Percentiles rank a stretch among this genome's conserved stretches.
These are phyloP conservation scores for Nomada hirtipes DNA, from an alignment of 2,888 invertebrate species.

Conservation along the genomic window DNA sequence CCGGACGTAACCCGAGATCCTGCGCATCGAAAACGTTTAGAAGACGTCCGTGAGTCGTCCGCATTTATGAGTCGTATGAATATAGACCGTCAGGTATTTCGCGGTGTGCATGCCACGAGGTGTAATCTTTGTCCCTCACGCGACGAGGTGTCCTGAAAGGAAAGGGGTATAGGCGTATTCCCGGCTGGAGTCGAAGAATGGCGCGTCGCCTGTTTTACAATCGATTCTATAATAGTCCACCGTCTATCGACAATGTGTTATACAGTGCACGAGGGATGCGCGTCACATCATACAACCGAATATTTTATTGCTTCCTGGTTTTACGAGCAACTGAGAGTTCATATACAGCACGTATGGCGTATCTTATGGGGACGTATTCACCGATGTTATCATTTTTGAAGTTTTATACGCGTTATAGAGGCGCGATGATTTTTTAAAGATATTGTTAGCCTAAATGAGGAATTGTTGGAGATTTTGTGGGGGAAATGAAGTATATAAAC, in stretches of 20 bases:
- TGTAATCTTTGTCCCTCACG: constrained; percentile 70
- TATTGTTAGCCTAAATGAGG: neutral
- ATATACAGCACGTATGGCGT: neutral
- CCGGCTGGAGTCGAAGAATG: constrained; percentile 26
- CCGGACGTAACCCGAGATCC: constrained; percentile 61
- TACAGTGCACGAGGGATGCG: neutral
- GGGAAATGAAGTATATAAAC: no score
- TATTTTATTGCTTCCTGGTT: neutral
- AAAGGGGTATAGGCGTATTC: constrained; percentile 21
- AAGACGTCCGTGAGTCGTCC: constrained; percentile 66
- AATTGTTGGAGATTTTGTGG: no score
- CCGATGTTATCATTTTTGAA: neutral
- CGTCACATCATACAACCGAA: neutral
- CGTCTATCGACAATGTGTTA: constrained; percentile 35
- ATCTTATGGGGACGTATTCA: neutral
- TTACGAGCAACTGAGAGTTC: constrained; percentile 2
- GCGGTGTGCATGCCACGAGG: constrained; percentile 56
- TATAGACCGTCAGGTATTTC: constrained; percentile 65
- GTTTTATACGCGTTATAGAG: neutral
- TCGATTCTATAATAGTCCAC: constrained; percentile 39
- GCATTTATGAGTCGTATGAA: constrained; percentile 69
- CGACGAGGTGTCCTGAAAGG: constrained; percentile 46
- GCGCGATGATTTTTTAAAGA: neutral
- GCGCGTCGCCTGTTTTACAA: constrained; percentile 29
- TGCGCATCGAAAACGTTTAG: constrained; percentile 66